Base-by-base conservation (phyloP, 2,888 invertebrate species). In the Argynnis bischoffii region DNA sequence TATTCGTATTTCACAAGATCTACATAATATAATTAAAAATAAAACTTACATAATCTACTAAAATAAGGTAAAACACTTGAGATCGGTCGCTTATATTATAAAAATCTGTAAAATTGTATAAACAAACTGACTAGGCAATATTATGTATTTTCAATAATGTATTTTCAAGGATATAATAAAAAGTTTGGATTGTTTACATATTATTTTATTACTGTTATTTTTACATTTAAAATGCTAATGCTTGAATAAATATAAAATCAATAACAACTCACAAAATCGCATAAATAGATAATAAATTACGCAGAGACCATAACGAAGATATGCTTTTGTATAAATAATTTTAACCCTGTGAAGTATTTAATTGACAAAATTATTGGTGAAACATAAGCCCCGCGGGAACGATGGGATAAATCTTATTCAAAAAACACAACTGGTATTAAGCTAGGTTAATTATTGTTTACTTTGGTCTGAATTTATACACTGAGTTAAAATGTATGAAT, bases 291-390 rank as follows among this genome's bases (percentile, higher is more conserved):
- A 59, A 66, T 54, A 47, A 64, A 71, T 54, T 4, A 54, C 3
- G 21, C 18, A 57, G 72, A 76, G 77, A 77, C 76, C 68, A 48
- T 74, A 77, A 85, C 80, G 78, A 79, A 82, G 84, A 86, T 89
- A 88, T 88, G 85, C 86, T 60, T 59, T 76, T 81, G 79, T 83
- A 78, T 81, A 80, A 85, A 88, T 75, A 87, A 85, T 78, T 79
- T 82, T 77, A 82, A 85, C 92, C 92, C 91, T 92, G 92, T 90
- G 88, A 85, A 86, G 83, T 80, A 80, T 82, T 80, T 91, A 92
- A 92, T 92, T 92, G 92, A 92, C 92, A 75, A 78, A 90, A 87
- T 84, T 83, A 91, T 90, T 86, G 84, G 83, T 87, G 78, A 85
- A 89, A 91, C 84, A 81, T 74, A 87, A 85, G 83, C 78, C 85